Evolutionary conservation across 2,888 invertebrate genomes (phyloP).

Genomic region (Philopedon plagiatum): DNA sequence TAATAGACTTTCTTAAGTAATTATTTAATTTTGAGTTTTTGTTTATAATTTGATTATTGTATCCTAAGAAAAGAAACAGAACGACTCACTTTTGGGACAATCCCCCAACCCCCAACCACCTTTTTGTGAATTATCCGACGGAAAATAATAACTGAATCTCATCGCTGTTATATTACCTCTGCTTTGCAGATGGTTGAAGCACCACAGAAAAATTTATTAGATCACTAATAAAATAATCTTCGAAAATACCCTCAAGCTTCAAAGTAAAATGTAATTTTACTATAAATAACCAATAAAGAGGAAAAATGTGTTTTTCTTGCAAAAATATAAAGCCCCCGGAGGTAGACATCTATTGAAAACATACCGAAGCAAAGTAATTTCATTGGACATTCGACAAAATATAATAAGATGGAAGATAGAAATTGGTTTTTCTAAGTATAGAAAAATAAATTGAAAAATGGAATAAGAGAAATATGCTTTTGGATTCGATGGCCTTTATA

Average conservation of each 20-base stretch:
- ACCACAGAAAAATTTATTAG: no score
- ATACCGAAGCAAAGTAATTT: constrained; percentile 4
- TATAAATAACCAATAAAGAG: background rate
- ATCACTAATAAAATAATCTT: no score
- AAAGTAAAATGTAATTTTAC: background rate
- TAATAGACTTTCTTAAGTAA: no score
- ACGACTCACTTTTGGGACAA: no score
- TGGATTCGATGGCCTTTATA: background rate
- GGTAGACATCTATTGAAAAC: constrained; percentile 12
- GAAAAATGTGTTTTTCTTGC: background rate
- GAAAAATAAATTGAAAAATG: constrained; percentile 17
- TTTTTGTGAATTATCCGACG: no score
- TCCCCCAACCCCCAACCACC: no score
- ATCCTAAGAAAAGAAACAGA: no score
- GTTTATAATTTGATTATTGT: no score
- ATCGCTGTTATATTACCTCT: no score
- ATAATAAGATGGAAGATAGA: constrained; percentile 12
- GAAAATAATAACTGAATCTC: no score
- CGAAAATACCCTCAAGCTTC: background rate
- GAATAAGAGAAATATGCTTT: background rate
- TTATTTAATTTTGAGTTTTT: no score
- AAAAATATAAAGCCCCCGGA: constrained; percentile 1
- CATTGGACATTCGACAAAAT: constrained; percentile 9
- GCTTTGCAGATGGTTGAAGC: no score
- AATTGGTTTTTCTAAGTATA: constrained; percentile 1